phyloP scores from a whole-genome alignment of 2,113 vertebrate genomes.

The Chascanopsetta lugubris region DNA sequence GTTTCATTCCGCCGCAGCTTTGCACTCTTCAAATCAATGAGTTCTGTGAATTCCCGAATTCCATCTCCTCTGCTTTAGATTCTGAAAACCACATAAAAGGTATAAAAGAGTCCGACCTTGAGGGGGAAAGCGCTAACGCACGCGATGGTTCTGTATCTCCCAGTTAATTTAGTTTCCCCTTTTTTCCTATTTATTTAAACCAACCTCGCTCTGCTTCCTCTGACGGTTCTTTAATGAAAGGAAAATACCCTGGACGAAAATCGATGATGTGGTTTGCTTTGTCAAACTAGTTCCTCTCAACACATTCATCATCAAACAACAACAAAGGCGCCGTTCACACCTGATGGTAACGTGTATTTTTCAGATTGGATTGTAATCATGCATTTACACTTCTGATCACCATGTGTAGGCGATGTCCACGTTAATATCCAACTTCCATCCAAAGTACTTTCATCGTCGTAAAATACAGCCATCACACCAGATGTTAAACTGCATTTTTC shows the following conservation, averaged over 20 bases:
- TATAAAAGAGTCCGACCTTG: constrained; percentile 34
- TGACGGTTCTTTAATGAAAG: constrained; percentile 45
- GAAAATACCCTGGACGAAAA: constrained; percentile 35
- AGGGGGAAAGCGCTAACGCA: constrained; percentile 12
- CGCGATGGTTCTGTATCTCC: background rate
- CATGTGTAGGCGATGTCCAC: too few relatives aligned
- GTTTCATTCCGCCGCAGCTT: constrained; percentile 33
- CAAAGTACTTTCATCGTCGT: too few relatives aligned
- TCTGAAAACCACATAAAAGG: constrained; percentile 21
- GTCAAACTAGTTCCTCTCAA: constrained; percentile 44
- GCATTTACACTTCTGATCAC: too few relatives aligned
- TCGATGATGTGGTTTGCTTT: constrained; percentile 48
- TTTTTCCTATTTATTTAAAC: constrained; percentile 17
- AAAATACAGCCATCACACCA: too few relatives aligned
- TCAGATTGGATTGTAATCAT: too few relatives aligned
- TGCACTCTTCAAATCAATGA: constrained; percentile 50
- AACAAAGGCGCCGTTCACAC: too few relatives aligned
- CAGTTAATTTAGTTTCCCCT: constrained; percentile 5
- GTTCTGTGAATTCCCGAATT: constrained; percentile 35
- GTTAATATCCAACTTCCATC: too few relatives aligned
- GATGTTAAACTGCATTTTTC: constrained; percentile 22
- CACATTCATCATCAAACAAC: constrained; percentile 36
- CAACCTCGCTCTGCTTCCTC: constrained; percentile 15
- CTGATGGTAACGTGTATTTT: constrained; percentile 19
- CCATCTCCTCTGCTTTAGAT: constrained; percentile 37